Evolutionary conservation across 2,797 vertebrate species (phyloP).

Genomic region (Monodelphis domestica): DNA sequence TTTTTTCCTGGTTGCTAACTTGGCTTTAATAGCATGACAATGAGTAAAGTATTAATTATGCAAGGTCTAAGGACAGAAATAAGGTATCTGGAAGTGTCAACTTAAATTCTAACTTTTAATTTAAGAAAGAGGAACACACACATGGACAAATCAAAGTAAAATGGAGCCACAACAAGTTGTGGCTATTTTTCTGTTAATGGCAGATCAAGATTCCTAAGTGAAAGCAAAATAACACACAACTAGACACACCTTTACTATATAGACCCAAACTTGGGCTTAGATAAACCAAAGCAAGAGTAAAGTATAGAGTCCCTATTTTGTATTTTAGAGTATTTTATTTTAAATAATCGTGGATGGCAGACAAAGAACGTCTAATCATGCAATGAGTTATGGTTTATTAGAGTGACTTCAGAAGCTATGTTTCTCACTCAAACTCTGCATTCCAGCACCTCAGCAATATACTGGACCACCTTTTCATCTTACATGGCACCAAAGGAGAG

Average conservation of each 20-base stretch:
- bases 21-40: background rate
- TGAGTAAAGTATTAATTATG: conserved; percentile 26
- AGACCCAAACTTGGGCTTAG: conserved; percentile 27
- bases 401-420: conserved; percentile 14
- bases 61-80: conserved; percentile 40
- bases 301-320: conserved; percentile 18
- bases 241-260: conserved; percentile 31
- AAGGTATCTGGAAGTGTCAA: conserved; percentile 38
- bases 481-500: background rate
- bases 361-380: conserved; percentile 17
- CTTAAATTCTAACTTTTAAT: conserved; percentile 58
- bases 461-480: background rate
- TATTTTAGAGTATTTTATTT: conserved; percentile 26
- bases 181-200: conserved; percentile 53
- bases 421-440: background rate
- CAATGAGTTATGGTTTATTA: conserved; percentile 42
- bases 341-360: conserved; percentile 28
- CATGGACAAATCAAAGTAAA: conserved; percentile 32
- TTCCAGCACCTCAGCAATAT: background rate
- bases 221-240: conserved; percentile 12
- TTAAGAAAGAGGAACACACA: conserved; percentile 32
- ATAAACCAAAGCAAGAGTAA: conserved; percentile 31
- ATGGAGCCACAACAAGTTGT: conserved; percentile 48
- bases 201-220: conserved; percentile 40
- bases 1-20: background rate